Conservation (phyloP, 2,888 invertebrate species). For the Apantesis nais region DNA sequence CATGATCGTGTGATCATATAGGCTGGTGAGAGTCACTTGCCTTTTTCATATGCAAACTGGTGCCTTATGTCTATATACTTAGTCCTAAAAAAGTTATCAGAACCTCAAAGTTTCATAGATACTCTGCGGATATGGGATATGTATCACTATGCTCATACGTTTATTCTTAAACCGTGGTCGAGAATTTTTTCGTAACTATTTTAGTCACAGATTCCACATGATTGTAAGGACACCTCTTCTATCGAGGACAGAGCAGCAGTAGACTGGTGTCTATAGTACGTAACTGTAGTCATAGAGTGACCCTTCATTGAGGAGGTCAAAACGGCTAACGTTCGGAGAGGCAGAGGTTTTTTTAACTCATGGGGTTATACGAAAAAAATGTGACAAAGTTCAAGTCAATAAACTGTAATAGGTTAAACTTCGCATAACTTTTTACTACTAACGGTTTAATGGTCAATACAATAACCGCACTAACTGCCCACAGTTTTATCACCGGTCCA, state of each 20-base stretch:
- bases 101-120: too few relatives aligned
- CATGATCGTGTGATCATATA: neutral
- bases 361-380: neutral
- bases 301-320: neutral
- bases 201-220: neutral
- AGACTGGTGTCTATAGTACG: neutral
- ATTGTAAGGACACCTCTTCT: neutral
- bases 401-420: neutral
- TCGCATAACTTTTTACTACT: neutral
- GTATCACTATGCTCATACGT: too few relatives aligned
- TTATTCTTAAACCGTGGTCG: too few relatives aligned
- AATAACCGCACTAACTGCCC: neutral
- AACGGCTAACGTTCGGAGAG: neutral
- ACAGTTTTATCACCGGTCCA: conserved; percentile 2
- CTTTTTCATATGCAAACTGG: neutral
- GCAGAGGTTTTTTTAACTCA: too few relatives aligned
- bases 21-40: neutral
- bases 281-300: neutral
- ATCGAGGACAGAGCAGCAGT: neutral
- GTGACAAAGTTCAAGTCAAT: neutral
- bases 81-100: neutral
- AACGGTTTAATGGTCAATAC: neutral
- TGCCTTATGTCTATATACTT: neutral
- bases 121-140: too few relatives aligned
- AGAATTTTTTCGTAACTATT: neutral